Evolutionary conservation across 1,140 invertebrate genomes (phyloP).

Genomic region (Drosophila suzukii): DNA sequence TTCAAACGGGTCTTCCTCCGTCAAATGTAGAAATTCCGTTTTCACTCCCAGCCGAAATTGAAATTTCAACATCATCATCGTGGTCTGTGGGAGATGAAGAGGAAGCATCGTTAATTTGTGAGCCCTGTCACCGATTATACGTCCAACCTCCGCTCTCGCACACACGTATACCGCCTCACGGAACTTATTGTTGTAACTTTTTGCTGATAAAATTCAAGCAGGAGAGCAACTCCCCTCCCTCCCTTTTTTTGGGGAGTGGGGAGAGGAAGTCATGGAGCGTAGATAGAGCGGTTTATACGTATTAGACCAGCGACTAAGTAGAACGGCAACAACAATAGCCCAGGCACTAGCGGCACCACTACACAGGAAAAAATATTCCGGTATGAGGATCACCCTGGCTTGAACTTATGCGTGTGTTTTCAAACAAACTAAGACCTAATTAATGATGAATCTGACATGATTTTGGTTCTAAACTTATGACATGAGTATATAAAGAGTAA

Average conservation of each 20-base stretch:
- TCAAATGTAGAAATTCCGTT: slow-evolving; percentile 38
- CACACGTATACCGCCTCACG: not conserved
- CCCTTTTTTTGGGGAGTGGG: slow-evolving; percentile 3
- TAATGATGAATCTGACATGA: no score
- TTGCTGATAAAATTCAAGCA: slow-evolving; percentile 49
- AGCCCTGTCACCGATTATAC: slow-evolving; percentile 53
- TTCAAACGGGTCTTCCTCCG: slow-evolving; percentile 34
- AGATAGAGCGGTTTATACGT: slow-evolving; percentile 51
- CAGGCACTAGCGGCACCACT: slow-evolving; percentile 11
- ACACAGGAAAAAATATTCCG: slow-evolving; percentile 1
- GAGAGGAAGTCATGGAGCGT: slow-evolving; percentile 65
- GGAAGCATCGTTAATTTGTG: slow-evolving; percentile 52
- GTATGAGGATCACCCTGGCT: not conserved
- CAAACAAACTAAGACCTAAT: no score
- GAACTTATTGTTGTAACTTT: slow-evolving; percentile 45
- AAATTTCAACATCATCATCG: slow-evolving; percentile 53
- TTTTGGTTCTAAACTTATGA: no score
- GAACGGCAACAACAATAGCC: slow-evolving; percentile 68
- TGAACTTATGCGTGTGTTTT: no score
- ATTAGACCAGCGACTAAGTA: slow-evolving; percentile 73
- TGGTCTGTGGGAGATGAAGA: slow-evolving; percentile 11
- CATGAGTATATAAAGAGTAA: no score
- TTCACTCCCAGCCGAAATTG: slow-evolving; percentile 42
- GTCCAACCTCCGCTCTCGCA: slow-evolving; percentile 19
- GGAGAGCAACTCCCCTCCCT: slow-evolving; percentile 30